Evolutionary conservation across 2,113 vertebrate genomes (phyloP), one percentile per base, ranked within the genome.

Genomic region (Trematocara zebra): DNA sequence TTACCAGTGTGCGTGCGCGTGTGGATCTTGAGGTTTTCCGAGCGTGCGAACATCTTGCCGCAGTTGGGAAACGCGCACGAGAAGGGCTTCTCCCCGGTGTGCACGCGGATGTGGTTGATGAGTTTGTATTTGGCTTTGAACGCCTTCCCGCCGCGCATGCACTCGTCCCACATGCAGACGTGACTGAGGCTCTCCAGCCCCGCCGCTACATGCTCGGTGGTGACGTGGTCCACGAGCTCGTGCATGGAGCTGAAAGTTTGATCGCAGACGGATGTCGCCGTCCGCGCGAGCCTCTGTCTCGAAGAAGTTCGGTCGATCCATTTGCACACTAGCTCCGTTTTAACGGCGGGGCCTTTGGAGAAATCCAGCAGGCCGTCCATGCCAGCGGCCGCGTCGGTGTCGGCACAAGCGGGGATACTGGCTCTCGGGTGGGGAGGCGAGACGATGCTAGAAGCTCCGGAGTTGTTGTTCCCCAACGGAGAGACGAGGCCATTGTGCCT

Each of bases 71-170:
- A 98, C 3, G 97, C 97, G 93, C 98, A 98, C 1, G 97, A 96
- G 47, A 98, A 98, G 3, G 98, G 98, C 93, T 98, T 98, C 94
- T 99, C 97, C 78, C 98, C 98, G 17, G 97, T 99, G 96, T 99
- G 98, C 89, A 99, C 98, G 85, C 98, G 96, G 89, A 99, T 99
- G 94, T 99, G 98, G 95, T 99, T 99, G 92, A 99, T 97, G 88
- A 99, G 97, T 96, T 99, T 99, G 96, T 99, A 99, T 94, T 99
- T 99, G 93, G 98, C 98, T 96, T 99, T 99, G 95, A 99, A 99
- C 87, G 98, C 98, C 84, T 99, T 99, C 82, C 98, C 98, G 87
- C 97, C 96, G 87, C 98, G 97, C 56, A 97, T 94, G 95, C 98
- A 99, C 93, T 98, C 98, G 96, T 98, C 97, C 98, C 98, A 99